phyloP scores from a whole-genome alignment of 2,888 invertebrate genomes.

The Tridacna crocea region DNA sequence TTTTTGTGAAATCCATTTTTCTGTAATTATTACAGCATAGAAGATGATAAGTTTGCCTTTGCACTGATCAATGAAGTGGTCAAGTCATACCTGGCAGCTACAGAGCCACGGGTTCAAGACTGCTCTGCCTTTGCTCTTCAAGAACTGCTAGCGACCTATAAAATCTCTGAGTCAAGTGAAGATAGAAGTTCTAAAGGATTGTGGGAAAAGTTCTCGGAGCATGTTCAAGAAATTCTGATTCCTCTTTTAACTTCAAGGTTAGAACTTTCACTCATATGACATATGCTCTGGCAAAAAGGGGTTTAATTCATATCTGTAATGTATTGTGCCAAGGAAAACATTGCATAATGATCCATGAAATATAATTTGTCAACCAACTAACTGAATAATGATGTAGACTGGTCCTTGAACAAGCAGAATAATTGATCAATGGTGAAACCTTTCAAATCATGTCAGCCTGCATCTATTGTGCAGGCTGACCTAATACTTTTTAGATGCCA shows the following conservation, averaged over 20 bases:
- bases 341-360: no score
- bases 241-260: conserved; percentile 83
- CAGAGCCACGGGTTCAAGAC: conserved; percentile 83
- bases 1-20: no score
- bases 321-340: no score
- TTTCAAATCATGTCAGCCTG: no score
- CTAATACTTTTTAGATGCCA: no score
- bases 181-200: conserved; percentile 70
- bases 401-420: no score
- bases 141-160: conserved; percentile 84
- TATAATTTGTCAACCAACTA: no score
- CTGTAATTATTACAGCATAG: conserved; percentile 62
- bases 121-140: conserved; percentile 85
- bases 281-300: no score
- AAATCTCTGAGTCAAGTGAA: conserved; percentile 73
- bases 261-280: conserved; percentile 15
- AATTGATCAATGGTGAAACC: no score
- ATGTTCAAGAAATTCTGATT: conserved; percentile 83
- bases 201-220: conserved; percentile 83
- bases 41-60: conserved; percentile 83
- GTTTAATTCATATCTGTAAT: no score
- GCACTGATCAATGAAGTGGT: conserved; percentile 84
- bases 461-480: no score
- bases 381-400: no score
- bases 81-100: conserved; percentile 84